Conservation (phyloP, 2,113 vertebrate genomes). For the Raja brachyura region DNA sequence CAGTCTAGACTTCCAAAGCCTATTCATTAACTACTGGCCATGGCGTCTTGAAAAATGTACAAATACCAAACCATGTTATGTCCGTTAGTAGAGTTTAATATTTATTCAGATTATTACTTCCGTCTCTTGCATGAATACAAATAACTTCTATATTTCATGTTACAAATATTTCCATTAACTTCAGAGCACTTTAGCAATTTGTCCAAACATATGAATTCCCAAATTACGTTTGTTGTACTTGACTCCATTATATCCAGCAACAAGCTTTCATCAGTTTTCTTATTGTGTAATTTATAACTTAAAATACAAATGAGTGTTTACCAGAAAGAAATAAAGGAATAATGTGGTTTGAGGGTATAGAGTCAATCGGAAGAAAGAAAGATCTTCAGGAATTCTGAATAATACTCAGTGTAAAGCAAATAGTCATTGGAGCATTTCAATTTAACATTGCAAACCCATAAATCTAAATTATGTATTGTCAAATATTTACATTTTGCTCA, state of each 20-base stretch:
- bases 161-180: neutral
- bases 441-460: neutral
- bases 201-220: slow-evolving; percentile 12
- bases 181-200: neutral
- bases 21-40: neutral
- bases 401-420: neutral
- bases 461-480: slow-evolving; percentile 11
- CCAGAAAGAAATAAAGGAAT: neutral
- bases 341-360: neutral
- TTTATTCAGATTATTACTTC: neutral
- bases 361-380: neutral
- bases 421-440: neutral
- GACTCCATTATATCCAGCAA: neutral
- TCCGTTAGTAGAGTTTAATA: neutral
- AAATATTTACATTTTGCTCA: slow-evolving; percentile 26
- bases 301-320: slow-evolving; percentile 18
- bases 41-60: neutral
- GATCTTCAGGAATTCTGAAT: neutral
- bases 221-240: slow-evolving; percentile 25
- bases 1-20: neutral
- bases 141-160: neutral
- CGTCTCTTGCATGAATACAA: neutral
- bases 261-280: slow-evolving; percentile 26
- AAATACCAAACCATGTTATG: neutral
- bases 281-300: slow-evolving; percentile 14